Evolutionary conservation across 2,797 vertebrate genomes (phyloP), one percentile per base, ranked within the genome.

Genomic region (Lithobates pipiens): DNA sequence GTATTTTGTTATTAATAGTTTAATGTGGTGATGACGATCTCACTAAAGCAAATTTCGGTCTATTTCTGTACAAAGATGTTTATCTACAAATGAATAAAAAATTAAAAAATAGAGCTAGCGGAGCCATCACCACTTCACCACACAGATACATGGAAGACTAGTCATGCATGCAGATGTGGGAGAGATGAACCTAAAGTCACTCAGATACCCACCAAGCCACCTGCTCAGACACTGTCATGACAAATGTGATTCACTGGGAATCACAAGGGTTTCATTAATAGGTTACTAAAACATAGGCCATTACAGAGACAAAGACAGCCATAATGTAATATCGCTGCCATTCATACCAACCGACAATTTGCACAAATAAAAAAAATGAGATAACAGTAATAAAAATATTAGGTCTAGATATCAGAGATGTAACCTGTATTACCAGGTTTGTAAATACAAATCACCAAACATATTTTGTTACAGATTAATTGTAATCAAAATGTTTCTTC

Each of bases 81-180:
- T 16, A 70, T 15, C 32, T 21, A 70, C 29, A 23, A 18, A 9
- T 18, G 16, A 39, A 15, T 18, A 18, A 34, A 32, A 29, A 70
- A n/a, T n/a, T n/a, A n/a, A 23, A 72, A 0, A 3, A 1, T 11
- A 3, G 9, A 10, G 8, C 3, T 42, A 1, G 10, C 69, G 21
- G 68, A 70, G 23, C 8, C 23, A 6, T 5, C 36, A n/a, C 34
- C 42, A 42, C 9, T 34, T 4, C 46, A 80, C 29, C 44, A 70
- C 67, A 36, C 16, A 32, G 50, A 21, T 67, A 78, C 3, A 67
- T 42, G 57, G 11, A 63, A 11, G 18, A 36, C 44, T 65, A 68
- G 36, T 42, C 77, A 78, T 32, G 77, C 77, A 44, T 79, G 65
- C 39, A 71, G 67, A 36, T 70, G 77, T 70, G 70, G 67, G 67